Percentiles rank a stretch among this genome's conserved stretches.
Conservation (phyloP, 2,888 invertebrate species). For the Luperina nickerlii region DNA sequence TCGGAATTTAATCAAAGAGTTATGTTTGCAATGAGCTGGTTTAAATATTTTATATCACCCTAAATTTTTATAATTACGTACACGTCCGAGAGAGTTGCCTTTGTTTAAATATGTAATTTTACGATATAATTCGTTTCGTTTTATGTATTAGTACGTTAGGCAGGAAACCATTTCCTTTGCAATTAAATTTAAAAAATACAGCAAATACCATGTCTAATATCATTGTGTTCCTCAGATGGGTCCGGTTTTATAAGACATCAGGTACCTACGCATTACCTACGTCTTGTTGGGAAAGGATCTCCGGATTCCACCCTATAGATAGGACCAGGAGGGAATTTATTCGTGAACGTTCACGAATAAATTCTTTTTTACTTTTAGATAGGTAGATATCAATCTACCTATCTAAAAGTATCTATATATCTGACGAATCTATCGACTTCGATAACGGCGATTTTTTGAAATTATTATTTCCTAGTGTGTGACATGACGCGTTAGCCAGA, state of each 20-base stretch:
- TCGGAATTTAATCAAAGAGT: conserved; percentile 39
- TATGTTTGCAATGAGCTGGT: conserved; percentile 1
- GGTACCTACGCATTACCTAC: neutral
- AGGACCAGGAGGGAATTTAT: neutral
- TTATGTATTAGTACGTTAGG: neutral
- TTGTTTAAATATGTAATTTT: conserved; percentile 6
- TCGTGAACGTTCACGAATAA: no score
- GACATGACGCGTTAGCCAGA: no score
- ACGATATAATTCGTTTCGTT: conserved; percentile 3
- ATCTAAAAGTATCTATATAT: neutral
- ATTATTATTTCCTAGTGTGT: no score
- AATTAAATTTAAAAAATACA: neutral
- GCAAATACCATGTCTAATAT: neutral
- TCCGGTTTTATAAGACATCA: neutral
- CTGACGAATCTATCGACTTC: no score
- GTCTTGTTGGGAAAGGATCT: neutral
- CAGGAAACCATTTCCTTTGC: neutral
- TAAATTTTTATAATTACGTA: conserved; percentile 38
- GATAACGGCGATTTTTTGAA: no score
- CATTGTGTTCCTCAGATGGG: neutral
- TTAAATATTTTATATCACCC: conserved; percentile 3
- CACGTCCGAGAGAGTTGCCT: conserved; percentile 1
- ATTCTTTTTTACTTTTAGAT: no score
- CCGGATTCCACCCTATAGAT: neutral
- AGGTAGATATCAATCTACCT: no score